Evolutionary conservation across 2,113 vertebrate species (phyloP), one percentile per base, ranked within the genome.

Genomic region (Solea solea): DNA sequence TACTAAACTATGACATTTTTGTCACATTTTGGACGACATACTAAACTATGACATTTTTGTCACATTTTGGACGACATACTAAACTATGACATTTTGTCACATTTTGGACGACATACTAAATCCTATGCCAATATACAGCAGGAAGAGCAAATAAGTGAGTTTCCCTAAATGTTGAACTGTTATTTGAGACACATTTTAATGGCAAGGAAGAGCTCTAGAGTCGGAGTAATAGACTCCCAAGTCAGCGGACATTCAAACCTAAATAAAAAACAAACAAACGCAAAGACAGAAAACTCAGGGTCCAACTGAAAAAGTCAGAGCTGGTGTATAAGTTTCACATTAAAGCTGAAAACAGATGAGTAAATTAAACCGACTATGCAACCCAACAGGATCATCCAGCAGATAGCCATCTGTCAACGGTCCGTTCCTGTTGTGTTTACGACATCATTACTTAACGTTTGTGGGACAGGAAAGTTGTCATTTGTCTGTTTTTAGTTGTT

Each of bases 291-390:
- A 72, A 74, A 52, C 82, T 79, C 82, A 74, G 71, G 82, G 80
- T 89, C 66, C 55, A 72, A 70, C 10, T 61, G 53, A 25, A 56
- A 81, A 85, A 6, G 27, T 73, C 25, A 39, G 70, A 75, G 51
- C 72, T 57, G 56, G 62, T 66, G 64, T 65, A 50, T 34, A 77
- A 69, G 34, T 51, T 10, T 48, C 25, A 63, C 16, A 58, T 74
- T 52, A 60, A 34, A 21, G 40, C 51, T 65, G 58, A 50, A 7
- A 39, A 58, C 39, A 44, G 65, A 72, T 71, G n/a, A 64, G 25
- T 48, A 39, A 80, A 72, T 4, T 7, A 64, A 62, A 50, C 49
- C 5, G 52, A 80, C 88, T 87, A 85, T 88, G 88, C 82, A 86
- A 86, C 62, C 60, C 57, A 78, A 71, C 76, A 72, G 64, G 59